Evolutionary conservation across 2,113 vertebrate species (phyloP).

Genomic region (Spheniscus mendiculus): DNA sequence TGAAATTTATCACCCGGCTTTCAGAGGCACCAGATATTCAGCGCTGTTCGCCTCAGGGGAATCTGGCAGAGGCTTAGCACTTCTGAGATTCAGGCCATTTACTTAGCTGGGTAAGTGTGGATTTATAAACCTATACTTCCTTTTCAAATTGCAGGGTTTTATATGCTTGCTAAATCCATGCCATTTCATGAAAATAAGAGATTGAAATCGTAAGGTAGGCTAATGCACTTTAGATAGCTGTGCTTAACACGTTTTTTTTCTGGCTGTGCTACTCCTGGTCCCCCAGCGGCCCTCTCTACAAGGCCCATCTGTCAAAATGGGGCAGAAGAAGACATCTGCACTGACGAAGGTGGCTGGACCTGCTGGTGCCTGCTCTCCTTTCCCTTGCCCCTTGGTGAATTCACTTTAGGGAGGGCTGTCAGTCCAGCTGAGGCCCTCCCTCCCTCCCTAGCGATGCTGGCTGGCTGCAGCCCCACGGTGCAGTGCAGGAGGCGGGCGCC

Average conservation of each 20-base stretch:
- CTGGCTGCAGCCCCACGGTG: background rate
- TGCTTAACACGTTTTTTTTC: background rate
- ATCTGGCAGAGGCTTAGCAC: background rate
- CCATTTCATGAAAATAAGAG: background rate
- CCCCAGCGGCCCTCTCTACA: fast-evolving
- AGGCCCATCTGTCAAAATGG: background rate
- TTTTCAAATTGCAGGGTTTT: background rate
- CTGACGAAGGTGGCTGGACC: background rate
- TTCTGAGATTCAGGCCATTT: background rate
- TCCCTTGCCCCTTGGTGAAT: background rate
- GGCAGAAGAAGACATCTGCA: background rate
- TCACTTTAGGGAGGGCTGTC: background rate
- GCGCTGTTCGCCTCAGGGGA: background rate
- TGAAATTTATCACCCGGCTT: background rate
- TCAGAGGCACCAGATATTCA: background rate
- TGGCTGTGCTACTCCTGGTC: background rate
- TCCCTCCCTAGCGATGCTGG: background rate
- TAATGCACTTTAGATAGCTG: background rate
- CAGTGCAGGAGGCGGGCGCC: fast-evolving
- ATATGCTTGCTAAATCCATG: background rate
- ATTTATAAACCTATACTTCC: background rate
- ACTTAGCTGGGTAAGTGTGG: background rate
- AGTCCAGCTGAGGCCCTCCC: background rate
- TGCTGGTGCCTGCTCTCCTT: background rate
- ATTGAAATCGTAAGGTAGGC: background rate